Percentiles rank a stretch among this genome's conserved stretches.
phyloP scores from a whole-genome alignment of 2,113 vertebrate genomes.

The Morone chrysops region DNA sequence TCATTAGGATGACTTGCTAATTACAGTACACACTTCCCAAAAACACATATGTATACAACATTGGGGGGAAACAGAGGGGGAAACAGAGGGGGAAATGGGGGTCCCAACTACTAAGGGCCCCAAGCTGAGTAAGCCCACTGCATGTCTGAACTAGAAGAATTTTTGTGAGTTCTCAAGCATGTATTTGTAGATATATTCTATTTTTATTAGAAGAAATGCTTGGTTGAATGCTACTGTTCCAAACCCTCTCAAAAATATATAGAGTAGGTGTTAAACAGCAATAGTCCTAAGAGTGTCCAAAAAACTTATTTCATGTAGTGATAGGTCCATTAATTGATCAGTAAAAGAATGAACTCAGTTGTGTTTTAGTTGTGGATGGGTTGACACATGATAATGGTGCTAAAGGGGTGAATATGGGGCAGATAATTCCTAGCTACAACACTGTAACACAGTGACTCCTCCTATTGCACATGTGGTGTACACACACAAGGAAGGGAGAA shows the following conservation, averaged over 20 bases:
- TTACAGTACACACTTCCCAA: slow-evolving; percentile 62
- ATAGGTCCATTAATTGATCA: neutral
- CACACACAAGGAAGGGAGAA: neutral
- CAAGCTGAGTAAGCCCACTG: neutral
- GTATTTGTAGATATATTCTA: neutral
- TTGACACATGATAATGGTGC: neutral
- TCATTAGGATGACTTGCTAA: slow-evolving; percentile 74
- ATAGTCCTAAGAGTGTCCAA: neutral
- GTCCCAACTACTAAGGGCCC: slow-evolving; percentile 1
- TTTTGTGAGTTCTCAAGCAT: slow-evolving; percentile 3
- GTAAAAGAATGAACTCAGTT: neutral
- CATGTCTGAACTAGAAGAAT: slow-evolving; percentile 13
- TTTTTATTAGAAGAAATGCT: neutral
- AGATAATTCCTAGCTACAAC: neutral
- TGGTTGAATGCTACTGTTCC: neutral
- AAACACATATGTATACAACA: slow-evolving; percentile 48
- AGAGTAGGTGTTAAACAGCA: neutral
- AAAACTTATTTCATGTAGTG: neutral
- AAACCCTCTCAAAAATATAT: neutral
- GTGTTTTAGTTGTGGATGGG: neutral
- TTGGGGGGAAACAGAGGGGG: slow-evolving; percentile 3
- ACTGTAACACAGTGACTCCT: neutral
- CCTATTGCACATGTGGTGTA: neutral
- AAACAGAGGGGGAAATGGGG: slow-evolving; percentile 24
- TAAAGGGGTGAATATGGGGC: neutral